Evolutionary conservation across 2,797 vertebrate species (phyloP), one percentile per base, ranked within the genome.

Genomic region (Clarias pachynema): DNA sequence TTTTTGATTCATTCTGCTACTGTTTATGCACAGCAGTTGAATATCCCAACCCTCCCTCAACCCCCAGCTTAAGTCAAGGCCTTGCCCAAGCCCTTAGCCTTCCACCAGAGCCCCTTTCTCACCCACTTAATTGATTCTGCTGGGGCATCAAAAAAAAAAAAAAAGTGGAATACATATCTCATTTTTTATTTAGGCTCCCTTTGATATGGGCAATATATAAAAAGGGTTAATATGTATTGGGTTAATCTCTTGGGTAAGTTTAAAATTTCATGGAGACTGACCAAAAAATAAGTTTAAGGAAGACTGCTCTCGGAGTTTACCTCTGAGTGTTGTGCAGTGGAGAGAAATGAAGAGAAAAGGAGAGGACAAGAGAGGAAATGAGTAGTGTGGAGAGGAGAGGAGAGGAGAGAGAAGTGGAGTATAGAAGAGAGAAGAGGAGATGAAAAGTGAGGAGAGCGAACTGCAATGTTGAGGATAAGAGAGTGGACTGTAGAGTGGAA

Each of bases 181-280:
- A 95, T 95, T 34, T 94, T 88, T 96, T 96, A 95, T 95, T 96
- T 92, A 95, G 89, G 84, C 81, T 86, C 86, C 84, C 94, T 96
- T 96, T 96, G 94, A 96, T 95, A 94, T 93, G 91, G 90, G 91
- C 90, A 92, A 94, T 95, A 94, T 96, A 95, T 95, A 95, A 94
- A 93, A 95, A 94, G 93, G 93, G 94, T 95, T 95, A 95, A 95
- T 95, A 93, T 95, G 94, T 94, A 95, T 93, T 94, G 92, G 92
- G 92, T 92, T 94, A 93, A 94, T 93, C 94, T 94, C 93, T 78
- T 79, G 90, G 90, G 90, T 78, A 88, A 89, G 85, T 92, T 95
- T 86, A 95, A 94, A 93, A 89, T 93, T 95, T 95, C 87, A 96
- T 95, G 93, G 94, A 93, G 69, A 88, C 92, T 94, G 93, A 94